Evolutionary conservation across 2,113 vertebrate species (phyloP).

Genomic region (Lophotis ruficrista): DNA sequence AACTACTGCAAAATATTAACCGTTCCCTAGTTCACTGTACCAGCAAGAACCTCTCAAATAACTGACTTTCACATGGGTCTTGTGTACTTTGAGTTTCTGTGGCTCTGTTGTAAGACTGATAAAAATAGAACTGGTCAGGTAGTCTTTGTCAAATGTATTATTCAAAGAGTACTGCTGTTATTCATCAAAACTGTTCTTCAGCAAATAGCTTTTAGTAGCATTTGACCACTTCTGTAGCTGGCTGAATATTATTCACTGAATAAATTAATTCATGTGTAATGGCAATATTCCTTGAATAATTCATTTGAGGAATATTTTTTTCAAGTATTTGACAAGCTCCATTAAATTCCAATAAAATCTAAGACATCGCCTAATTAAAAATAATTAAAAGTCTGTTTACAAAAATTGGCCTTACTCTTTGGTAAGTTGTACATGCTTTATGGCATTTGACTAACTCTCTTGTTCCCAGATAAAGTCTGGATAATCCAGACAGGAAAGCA

Average conservation of each 20-base stretch:
- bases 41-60: background rate
- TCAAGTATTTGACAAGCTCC: conserved; percentile 22
- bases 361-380: background rate
- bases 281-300: conserved; percentile 41
- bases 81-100: background rate
- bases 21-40: background rate
- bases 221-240: conserved; percentile 10
- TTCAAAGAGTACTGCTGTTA: conserved; percentile 4
- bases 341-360: conserved; percentile 36
- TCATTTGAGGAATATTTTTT: conserved; percentile 24
- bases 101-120: background rate
- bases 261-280: conserved; percentile 38
- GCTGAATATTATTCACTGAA: conserved; percentile 3
- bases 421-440: background rate
- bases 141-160: conserved; percentile 19
- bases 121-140: conserved; percentile 18
- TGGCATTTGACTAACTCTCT: background rate
- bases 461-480: background rate
- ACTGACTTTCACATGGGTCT: background rate
- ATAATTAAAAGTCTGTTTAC: conserved; percentile 23
- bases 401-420: conserved; percentile 20
- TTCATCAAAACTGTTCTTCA: background rate
- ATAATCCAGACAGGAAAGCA: background rate
- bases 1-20: background rate
- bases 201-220: conserved; percentile 17